Evolutionary conservation across 2,888 invertebrate genomes (phyloP).

Genomic region (Eustalomyia histrio): DNA sequence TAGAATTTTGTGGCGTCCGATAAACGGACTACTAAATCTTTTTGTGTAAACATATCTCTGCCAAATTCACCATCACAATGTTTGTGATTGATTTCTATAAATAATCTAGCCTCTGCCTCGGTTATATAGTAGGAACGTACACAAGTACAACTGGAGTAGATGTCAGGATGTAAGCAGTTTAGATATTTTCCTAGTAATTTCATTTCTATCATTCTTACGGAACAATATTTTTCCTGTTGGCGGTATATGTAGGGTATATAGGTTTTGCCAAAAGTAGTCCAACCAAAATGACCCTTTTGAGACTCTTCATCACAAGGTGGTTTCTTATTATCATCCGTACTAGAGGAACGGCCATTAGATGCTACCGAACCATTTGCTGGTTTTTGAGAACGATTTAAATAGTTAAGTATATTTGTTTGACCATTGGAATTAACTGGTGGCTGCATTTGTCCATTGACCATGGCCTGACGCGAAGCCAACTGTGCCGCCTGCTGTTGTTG

Average conservation of each 20-base stretch:
- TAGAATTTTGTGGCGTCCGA: constrained; percentile 94
- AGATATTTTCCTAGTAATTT: constrained; percentile 94
- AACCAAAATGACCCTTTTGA: constrained; percentile 91
- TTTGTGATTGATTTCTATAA: constrained; percentile 95
- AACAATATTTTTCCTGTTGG: constrained; percentile 91
- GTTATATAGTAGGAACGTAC: constrained; percentile 96
- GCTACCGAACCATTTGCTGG: constrained; percentile 71
- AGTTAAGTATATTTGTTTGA: constrained; percentile 83
- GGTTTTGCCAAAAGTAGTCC: constrained; percentile 92
- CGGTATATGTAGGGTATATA: constrained; percentile 94
- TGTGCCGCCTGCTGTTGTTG: constrained; percentile 77
- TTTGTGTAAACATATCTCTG: constrained; percentile 90
- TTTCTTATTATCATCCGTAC: constrained; percentile 72
- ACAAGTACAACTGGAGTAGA: constrained; percentile 93
- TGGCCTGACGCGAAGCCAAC: constrained; percentile 72
- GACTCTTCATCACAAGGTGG: constrained; percentile 85
- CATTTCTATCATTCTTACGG: constrained; percentile 96
- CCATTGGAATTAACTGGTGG: constrained; percentile 74
- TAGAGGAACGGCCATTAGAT: constrained; percentile 69
- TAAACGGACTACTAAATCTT: constrained; percentile 93
- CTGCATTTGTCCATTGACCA: constrained; percentile 71
- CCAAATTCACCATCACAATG: constrained; percentile 96
- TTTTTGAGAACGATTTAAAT: constrained; percentile 80
- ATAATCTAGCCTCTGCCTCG: constrained; percentile 91
- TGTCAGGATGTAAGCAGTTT: constrained; percentile 92